Conservation (phyloP, 2,888 invertebrate species). For the Priocnemis perturbator region DNA sequence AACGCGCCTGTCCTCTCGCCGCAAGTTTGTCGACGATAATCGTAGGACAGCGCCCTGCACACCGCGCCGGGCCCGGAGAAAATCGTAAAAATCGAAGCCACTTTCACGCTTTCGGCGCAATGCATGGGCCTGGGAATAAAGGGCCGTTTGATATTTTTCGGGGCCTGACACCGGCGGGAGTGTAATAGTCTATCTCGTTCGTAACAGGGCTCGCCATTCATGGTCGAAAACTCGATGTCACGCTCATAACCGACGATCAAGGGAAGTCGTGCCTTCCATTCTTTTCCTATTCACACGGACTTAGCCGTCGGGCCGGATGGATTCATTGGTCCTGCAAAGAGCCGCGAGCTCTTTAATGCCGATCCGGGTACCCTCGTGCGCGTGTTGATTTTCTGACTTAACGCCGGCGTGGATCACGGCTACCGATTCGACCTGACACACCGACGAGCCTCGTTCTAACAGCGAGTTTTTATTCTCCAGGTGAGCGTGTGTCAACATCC, state of each 20-base stretch:
- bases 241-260: too few species aligned
- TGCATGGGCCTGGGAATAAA: too few species aligned
- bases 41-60: constrained; percentile 5
- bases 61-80: neutral
- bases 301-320: neutral
- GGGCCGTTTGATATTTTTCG: too few species aligned
- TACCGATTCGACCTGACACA: constrained; percentile 45
- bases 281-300: too few species aligned
- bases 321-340: neutral
- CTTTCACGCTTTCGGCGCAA: too few species aligned
- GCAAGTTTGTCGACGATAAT: neutral
- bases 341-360: too few species aligned
- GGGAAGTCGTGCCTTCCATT: too few species aligned
- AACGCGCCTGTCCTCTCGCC: constrained; percentile 28
- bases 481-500: constrained; percentile 43
- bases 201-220: too few species aligned
- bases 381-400: constrained; percentile 70
- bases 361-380: constrained; percentile 8
- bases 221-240: too few species aligned
- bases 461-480: constrained; percentile 29
- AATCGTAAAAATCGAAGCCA: too few species aligned
- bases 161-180: too few species aligned
- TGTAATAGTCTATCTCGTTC: too few species aligned
- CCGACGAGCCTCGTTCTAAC: neutral
- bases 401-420: constrained; percentile 38